Base-by-base conservation (phyloP, 2,113 vertebrate genomes). In the Apeltes quadracus region DNA sequence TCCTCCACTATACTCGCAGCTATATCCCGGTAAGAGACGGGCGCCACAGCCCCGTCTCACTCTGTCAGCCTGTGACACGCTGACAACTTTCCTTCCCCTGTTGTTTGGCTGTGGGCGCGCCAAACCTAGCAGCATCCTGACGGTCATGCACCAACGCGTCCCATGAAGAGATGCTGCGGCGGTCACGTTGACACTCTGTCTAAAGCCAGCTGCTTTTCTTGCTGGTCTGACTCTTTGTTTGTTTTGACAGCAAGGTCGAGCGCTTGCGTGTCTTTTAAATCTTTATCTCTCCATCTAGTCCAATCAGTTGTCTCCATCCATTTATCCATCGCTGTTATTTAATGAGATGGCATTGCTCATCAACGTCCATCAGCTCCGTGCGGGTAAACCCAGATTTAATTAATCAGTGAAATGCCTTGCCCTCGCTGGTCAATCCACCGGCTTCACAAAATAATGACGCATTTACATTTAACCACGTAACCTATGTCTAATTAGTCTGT, bases 401-500 rank as follows among this genome's bases (percentile, higher is more conserved):
- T 93, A 91, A 22, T 53, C 77, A 76, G 79, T 58, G 80, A 84
- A 84, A 76, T 39, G 75, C 69, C 25, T 75, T 76, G 86, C 83
- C 81, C 87, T 86, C 73, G 66, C 76, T 34, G 61, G 75, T 27
- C 25, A 89, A 74, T 27, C 58, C 59, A 46, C 56, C 59, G 61
- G 66, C 78, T 78, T 83, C 73, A 61, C 76, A 87, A 84, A 91
- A 92, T 93, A 94, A 94, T 91, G 90, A 93, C 88, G 92, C 89
- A 93, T 94, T 93, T 93, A 91, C 92, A 92, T 93, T 91, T 88
- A 91, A 87, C 90, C 78, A 70, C 87, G 73, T 88, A 85, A 89
- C 90, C 92, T 86, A 88, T 90, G 90, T 92, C 89, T 93, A 94
- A 94, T 94, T 93, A 93, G 92, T 86, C 90, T 87, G 82, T 90